phyloP scores from a whole-genome alignment of 2,888 invertebrate genomes.

The Pterobdella sp. region DNA sequence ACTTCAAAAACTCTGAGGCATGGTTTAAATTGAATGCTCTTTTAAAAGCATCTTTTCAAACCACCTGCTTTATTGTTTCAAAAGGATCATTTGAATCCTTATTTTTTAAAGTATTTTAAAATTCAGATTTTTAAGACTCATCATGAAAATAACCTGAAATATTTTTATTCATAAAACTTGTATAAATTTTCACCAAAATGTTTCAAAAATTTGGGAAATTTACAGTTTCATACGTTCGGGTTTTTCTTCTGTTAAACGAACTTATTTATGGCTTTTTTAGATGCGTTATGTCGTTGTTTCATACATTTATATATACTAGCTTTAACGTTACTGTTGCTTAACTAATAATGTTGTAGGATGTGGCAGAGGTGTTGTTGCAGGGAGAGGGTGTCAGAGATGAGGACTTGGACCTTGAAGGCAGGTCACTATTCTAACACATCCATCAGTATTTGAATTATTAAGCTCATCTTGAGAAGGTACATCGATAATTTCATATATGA shows the following conservation, averaged over 20 bases:
- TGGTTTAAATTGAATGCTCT: too few relatives aligned
- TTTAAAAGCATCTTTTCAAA: constrained; percentile 12
- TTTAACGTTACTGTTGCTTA: too few relatives aligned
- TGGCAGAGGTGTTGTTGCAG: constrained; percentile 48
- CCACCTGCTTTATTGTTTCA: background rate
- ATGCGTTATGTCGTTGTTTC: background rate
- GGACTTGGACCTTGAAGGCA: constrained; percentile 26
- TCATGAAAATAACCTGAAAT: too few relatives aligned
- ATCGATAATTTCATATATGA: background rate
- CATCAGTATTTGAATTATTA: background rate
- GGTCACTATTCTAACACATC: background rate
- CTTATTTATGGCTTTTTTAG: background rate
- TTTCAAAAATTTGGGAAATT: background rate
- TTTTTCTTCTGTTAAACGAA: background rate
- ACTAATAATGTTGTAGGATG: constrained; percentile 47
- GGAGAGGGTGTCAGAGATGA: constrained; percentile 46
- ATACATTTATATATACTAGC: background rate
- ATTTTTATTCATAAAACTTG: too few relatives aligned
- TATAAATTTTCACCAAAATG: too few relatives aligned
- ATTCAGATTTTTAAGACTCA: too few relatives aligned
- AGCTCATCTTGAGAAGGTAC: constrained; percentile 33
- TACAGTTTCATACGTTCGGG: background rate
- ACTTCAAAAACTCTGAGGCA: too few relatives aligned
- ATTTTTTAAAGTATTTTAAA: too few relatives aligned
- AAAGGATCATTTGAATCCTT: too few relatives aligned